Percentiles rank a stretch among this genome's conserved stretches.
Conservation (phyloP, 1,140 invertebrate genomes). For the Catajapyx aquilonaris region DNA sequence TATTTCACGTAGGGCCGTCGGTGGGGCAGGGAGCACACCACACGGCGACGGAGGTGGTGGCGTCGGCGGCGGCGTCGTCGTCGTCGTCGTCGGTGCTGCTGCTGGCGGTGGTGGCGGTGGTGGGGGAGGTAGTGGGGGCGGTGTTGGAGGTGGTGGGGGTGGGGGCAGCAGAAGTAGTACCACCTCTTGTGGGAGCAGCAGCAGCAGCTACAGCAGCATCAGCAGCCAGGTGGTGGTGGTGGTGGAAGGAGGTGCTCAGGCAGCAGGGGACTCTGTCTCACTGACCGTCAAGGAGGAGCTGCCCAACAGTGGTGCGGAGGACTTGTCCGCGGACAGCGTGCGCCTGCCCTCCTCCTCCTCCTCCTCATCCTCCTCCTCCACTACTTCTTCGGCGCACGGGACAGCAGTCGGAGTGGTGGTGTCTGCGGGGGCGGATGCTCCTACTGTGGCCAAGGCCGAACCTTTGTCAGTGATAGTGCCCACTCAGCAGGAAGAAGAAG, state of each 20-base stretch:
- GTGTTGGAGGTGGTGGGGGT: too few relatives aligned
- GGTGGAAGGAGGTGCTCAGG: constrained; percentile 9
- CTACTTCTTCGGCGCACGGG: too few relatives aligned
- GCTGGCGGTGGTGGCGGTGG: constrained; percentile 14
- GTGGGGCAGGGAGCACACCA: constrained; percentile 4
- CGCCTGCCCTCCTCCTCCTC: too few relatives aligned
- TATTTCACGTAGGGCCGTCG: constrained; percentile 6
- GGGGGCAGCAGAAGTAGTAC: too few relatives aligned
- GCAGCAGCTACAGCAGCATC: too few relatives aligned
- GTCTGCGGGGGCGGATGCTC: constrained; percentile 1
- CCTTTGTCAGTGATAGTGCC: constrained; percentile 41
- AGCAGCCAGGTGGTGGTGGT: too few relatives aligned
- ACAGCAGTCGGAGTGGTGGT: too few relatives aligned
- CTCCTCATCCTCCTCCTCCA: too few relatives aligned
- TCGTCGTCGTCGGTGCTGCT: constrained; percentile 10
- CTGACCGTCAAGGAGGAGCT: constrained; percentile 17
- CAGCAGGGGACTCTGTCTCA: constrained; percentile 8
- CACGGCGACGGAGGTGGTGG: constrained; percentile 2
- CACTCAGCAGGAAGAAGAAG: constrained; percentile 27
- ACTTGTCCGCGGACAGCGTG: not conserved
- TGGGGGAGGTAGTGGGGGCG: constrained; percentile 15
- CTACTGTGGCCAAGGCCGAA: constrained; percentile 1
- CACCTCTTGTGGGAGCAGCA: too few relatives aligned
- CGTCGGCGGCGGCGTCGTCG: constrained; percentile 2
- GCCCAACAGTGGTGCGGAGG: too few relatives aligned